A percentile compares a stretch with the other conserved stretches of the same genome.
phyloP scores from a whole-genome alignment of 2,113 vertebrate genomes.

The Lasiurus cinereus region DNA sequence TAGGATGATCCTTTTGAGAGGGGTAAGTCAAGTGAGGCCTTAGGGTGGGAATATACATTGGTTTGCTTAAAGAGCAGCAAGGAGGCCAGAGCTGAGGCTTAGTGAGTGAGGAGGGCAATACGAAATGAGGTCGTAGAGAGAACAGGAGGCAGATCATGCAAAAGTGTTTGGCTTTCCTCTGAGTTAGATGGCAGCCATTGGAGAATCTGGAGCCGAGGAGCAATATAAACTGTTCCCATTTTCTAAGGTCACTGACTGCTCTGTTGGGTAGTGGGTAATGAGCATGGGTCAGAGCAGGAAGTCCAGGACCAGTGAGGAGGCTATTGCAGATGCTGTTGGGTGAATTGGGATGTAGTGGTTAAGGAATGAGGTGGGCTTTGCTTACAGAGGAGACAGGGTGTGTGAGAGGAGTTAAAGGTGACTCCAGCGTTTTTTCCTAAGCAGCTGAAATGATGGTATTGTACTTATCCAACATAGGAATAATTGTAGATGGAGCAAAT shows the following conservation, averaged over 20 bases:
- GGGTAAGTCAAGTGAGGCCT: neutral
- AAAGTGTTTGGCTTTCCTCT: neutral
- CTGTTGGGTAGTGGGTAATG: neutral
- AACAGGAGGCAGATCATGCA: fast-evolving
- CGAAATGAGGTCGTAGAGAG: neutral
- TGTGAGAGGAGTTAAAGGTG: neutral
- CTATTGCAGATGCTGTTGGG: neutral
- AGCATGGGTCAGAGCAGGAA: neutral
- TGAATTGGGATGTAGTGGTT: neutral
- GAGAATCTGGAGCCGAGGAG: neutral
- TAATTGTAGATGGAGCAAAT: neutral
- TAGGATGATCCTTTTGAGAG: neutral
- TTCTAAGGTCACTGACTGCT: neutral
- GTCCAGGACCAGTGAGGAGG: neutral
- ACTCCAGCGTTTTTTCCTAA: neutral
- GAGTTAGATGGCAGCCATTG: neutral
- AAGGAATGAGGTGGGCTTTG: neutral
- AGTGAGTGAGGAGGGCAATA: neutral
- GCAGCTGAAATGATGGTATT: neutral
- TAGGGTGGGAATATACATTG: fast-evolving
- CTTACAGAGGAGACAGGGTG: neutral
- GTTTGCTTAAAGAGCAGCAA: neutral
- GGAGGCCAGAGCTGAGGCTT: neutral
- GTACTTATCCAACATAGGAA: neutral
- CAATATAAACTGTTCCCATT: neutral